Percentiles rank a stretch among this genome's conserved stretches.
Conservation (phyloP, 2,888 invertebrate genomes). For the Allophyes oxyacanthae region DNA sequence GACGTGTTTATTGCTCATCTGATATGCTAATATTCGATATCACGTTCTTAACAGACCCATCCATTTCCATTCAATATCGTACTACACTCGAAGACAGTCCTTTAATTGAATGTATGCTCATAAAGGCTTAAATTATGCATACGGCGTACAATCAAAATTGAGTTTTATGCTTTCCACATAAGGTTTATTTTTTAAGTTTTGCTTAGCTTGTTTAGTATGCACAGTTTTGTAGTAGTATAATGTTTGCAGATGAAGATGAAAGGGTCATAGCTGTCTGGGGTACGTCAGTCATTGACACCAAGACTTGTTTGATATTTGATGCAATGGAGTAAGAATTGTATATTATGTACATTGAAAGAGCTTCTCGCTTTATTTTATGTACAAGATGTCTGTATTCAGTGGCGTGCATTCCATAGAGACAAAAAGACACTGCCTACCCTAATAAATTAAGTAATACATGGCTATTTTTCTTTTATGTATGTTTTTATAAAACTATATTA, state of each 20-base stretch:
- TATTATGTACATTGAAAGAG: constrained; percentile 32
- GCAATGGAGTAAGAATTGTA: constrained; percentile 28
- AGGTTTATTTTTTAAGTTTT: constrained; percentile 36
- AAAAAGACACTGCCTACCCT: too few relatives aligned
- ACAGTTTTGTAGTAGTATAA: constrained; percentile 55
- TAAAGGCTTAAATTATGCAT: constrained; percentile 70
- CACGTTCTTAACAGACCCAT: constrained; percentile 49
- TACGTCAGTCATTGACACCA: constrained; percentile 64
- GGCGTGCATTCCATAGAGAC: too few relatives aligned
- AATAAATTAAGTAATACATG: too few relatives aligned
- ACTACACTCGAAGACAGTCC: constrained; percentile 61
- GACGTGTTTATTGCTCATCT: constrained; percentile 46
- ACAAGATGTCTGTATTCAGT: constrained; percentile 1
- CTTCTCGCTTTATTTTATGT: constrained; percentile 35
- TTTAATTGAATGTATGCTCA: constrained; percentile 75
- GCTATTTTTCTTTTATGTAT: too few relatives aligned
- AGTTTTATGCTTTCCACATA: constrained; percentile 51
- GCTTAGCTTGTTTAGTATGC: constrained; percentile 15
- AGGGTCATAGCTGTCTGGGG: constrained; percentile 66
- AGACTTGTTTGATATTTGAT: constrained; percentile 48
- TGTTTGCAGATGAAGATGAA: constrained; percentile 64
- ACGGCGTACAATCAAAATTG: constrained; percentile 46
- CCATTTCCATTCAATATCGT: constrained; percentile 58
- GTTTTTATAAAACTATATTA: too few relatives aligned
- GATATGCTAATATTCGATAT: constrained; percentile 53